Evolutionary conservation across 2,797 vertebrate genomes (phyloP).

Genomic region (Silurus lanzhouensis): DNA sequence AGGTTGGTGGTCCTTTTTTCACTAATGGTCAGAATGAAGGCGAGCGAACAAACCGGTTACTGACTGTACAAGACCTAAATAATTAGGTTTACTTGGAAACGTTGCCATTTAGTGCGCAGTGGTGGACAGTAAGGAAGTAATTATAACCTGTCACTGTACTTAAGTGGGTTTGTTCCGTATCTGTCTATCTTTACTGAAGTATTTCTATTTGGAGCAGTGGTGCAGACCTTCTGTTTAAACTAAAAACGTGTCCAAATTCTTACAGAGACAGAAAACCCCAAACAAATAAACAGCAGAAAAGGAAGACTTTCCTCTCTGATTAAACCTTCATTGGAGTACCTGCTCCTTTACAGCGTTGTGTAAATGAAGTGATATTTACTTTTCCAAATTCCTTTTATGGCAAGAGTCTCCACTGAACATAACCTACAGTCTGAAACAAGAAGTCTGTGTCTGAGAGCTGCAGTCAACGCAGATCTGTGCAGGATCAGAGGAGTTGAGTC

Average conservation of each 20-base stretch:
- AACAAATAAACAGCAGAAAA: background rate
- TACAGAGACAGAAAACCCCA: background rate
- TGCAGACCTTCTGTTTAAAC: background rate
- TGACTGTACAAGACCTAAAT: background rate
- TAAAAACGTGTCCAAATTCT: background rate
- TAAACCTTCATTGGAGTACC: constrained; percentile 5
- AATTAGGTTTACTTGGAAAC: background rate
- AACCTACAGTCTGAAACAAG: constrained; percentile 28
- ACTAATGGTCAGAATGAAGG: background rate
- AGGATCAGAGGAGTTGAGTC: constrained; percentile 59
- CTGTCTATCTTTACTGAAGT: no score
- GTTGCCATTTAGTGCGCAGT: background rate
- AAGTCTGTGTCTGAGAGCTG: constrained; percentile 41
- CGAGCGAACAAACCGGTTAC: background rate
- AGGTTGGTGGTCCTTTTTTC: background rate
- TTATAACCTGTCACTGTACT: no score
- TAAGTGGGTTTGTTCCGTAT: no score
- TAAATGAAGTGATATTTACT: constrained; percentile 9
- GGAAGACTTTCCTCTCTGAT: background rate
- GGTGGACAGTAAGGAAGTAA: no score
- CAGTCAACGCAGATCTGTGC: constrained; percentile 63
- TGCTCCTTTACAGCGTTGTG: background rate
- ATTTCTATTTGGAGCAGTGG: background rate
- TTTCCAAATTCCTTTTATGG: constrained; percentile 33
- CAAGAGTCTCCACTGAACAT: constrained; percentile 30